Conservation (phyloP, 2,888 invertebrate species). For the Drosophila gaucha region DNA sequence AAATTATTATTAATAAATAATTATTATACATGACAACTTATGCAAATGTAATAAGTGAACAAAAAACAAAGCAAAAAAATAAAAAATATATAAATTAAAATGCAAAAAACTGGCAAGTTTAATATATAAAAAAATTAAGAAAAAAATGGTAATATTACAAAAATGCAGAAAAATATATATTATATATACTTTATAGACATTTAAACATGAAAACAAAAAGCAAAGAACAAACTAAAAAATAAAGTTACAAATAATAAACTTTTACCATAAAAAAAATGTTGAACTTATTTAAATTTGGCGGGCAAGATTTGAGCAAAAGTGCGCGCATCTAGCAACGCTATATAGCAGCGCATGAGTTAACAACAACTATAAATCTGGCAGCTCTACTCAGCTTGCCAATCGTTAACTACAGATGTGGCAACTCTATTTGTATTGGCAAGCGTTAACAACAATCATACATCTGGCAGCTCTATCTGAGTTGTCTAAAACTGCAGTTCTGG, state of each 20-base stretch:
- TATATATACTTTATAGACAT: slow-evolving; percentile 79
- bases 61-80: slow-evolving; percentile 42
- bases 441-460: no score
- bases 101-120: slow-evolving; percentile 60
- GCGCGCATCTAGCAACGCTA: no score
- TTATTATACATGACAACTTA: slow-evolving; percentile 76
- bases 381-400: neutral
- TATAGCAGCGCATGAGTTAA: no score
- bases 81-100: slow-evolving; percentile 33
- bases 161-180: slow-evolving; percentile 80
- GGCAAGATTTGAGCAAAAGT: neutral
- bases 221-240: slow-evolving; percentile 76
- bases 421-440: no score
- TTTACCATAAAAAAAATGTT: slow-evolving; percentile 70
- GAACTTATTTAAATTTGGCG: slow-evolving; percentile 8
- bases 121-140: slow-evolving; percentile 43
- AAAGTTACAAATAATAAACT: slow-evolving; percentile 80
- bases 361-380: no score
- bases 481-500: no score
- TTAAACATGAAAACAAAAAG: slow-evolving; percentile 75
- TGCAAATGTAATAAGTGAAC: slow-evolving; percentile 60
- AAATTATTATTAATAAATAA: slow-evolving; percentile 78
- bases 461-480: slow-evolving; percentile 1
- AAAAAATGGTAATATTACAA: slow-evolving; percentile 59
- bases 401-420: no score